A percentile compares a stretch with the other conserved stretches of the same genome.
Conservation (phyloP, 2,888 invertebrate species). For the Drepanosiphum platanoidis region DNA sequence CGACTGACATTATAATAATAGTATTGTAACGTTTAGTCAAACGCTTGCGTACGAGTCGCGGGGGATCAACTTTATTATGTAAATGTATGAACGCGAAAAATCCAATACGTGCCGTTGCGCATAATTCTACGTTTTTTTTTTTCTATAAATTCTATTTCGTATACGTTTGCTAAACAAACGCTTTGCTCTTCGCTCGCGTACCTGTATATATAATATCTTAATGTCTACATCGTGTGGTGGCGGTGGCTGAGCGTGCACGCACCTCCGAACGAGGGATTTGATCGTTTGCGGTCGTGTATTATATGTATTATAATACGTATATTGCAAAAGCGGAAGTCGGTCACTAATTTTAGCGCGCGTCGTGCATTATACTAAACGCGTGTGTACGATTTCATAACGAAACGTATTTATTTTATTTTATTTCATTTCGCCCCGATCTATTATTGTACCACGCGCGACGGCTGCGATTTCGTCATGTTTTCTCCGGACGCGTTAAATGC, state of each 20-base stretch:
- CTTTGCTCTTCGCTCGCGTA: neutral
- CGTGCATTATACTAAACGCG: too few relatives aligned
- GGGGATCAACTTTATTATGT: too few relatives aligned
- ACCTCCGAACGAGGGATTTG: constrained; percentile 23
- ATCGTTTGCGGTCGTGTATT: neutral
- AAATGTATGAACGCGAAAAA: too few relatives aligned
- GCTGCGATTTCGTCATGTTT: neutral
- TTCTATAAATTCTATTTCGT: neutral
- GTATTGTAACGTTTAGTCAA: too few relatives aligned
- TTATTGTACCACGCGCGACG: neutral
- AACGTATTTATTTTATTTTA: neutral
- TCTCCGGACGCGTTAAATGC: neutral
- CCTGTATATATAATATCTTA: neutral
- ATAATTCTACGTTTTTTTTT: too few relatives aligned
- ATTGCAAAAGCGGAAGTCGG: neutral
- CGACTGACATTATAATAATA: neutral
- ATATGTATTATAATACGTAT: neutral
- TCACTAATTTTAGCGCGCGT: neutral
- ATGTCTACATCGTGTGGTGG: neutral
- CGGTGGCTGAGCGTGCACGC: neutral
- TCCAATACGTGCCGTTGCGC: too few relatives aligned
- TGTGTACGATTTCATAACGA: neutral
- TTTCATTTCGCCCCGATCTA: neutral
- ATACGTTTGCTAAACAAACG: neutral
- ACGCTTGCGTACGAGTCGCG: too few relatives aligned